Conservation (phyloP, 1,140 invertebrate genomes). For the Gryllus bimaculatus region DNA sequence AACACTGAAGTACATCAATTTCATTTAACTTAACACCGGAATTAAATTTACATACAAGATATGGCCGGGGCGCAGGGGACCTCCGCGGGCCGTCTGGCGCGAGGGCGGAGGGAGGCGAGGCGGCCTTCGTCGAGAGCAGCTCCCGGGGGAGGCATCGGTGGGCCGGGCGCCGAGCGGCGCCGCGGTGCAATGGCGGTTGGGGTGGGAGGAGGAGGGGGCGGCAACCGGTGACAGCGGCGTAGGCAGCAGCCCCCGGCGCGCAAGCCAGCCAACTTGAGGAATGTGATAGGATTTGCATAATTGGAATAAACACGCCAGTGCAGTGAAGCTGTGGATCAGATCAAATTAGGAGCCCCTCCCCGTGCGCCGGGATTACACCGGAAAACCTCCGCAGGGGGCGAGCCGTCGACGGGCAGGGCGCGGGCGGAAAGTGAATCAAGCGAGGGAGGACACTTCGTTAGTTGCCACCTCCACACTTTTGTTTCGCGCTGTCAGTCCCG, state of each 20-base stretch:
- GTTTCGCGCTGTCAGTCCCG: neutral
- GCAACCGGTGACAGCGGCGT: neutral
- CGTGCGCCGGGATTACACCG: conserved; percentile 11
- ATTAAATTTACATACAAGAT: conserved; percentile 21
- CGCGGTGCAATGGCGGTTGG: neutral
- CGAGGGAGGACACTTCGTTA: neutral
- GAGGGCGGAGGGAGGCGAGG: neutral
- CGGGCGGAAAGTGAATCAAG: neutral
- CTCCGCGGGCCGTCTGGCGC: neutral
- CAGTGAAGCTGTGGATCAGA: conserved; percentile 18
- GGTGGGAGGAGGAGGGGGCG: neutral
- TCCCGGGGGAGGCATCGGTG: neutral
- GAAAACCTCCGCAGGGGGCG: neutral
- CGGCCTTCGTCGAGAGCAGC: neutral
- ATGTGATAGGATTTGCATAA: conserved; percentile 18
- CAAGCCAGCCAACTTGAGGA: conserved; percentile 14
- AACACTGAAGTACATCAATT: conserved; percentile 22
- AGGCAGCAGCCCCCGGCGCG: neutral
- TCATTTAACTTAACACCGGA: conserved; percentile 16
- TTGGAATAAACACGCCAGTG: conserved; percentile 17
- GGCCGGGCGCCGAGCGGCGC: neutral
- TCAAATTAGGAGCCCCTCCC: conserved; percentile 18
- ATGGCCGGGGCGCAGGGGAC: neutral
- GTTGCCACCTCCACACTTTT: neutral
- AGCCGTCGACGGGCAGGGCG: too few relatives aligned